Percentiles rank a stretch among this genome's conserved stretches.
Evolutionary conservation across 2,797 vertebrate species (phyloP).

Genomic region (Mallotus villosus): DNA sequence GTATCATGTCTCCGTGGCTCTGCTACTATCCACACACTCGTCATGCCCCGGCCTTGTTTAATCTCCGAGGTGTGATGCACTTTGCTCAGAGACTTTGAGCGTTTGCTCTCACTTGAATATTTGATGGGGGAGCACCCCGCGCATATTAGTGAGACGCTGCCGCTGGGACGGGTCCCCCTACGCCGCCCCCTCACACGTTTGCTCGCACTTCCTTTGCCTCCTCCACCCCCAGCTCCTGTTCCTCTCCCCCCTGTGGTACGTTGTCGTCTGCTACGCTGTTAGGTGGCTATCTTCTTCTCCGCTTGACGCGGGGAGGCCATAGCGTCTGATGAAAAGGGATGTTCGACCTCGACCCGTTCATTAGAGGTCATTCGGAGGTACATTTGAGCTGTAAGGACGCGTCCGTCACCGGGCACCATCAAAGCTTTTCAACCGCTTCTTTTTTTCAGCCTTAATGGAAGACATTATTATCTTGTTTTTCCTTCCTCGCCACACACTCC

Average conservation of each 20-base stretch:
- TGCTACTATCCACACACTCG: constrained; percentile 29
- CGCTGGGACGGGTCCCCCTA: constrained; percentile 39
- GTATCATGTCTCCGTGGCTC: too few relatives aligned
- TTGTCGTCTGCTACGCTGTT: constrained; percentile 19
- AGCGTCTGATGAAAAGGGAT: background rate
- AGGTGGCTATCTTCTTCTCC: background rate
- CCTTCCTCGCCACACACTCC: background rate
- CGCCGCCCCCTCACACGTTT: constrained; percentile 47
- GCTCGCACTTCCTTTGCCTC: background rate
- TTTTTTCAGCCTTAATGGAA: background rate
- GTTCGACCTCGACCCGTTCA: too few relatives aligned
- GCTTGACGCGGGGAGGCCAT: background rate
- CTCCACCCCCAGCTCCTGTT: constrained; percentile 15
- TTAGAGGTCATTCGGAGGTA: too few relatives aligned
- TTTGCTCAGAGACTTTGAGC: constrained; percentile 18
- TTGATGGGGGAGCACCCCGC: background rate
- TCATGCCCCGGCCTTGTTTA: constrained; percentile 23
- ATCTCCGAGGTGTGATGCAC: constrained; percentile 42
- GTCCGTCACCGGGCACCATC: background rate
- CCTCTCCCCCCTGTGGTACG: constrained; percentile 18
- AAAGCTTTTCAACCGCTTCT: background rate
- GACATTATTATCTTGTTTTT: background rate
- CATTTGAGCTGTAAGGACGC: too few relatives aligned
- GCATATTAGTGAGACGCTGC: constrained; percentile 35
- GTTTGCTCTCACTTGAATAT: constrained; percentile 5